Conservation (phyloP, 2,113 vertebrate species). For the Cacatua alba region DNA sequence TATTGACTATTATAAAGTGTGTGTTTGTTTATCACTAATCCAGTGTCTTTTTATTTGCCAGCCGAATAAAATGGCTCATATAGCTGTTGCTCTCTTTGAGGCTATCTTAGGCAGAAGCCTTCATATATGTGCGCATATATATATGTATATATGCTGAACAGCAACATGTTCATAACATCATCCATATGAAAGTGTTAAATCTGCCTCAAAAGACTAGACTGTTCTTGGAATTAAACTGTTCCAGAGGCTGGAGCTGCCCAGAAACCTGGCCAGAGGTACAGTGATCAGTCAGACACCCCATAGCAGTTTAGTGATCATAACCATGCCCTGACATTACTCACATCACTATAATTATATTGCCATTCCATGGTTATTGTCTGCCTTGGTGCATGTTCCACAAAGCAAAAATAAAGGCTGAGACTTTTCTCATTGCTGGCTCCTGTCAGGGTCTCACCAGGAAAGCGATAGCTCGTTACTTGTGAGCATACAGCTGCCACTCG, state of each 20-base stretch:
- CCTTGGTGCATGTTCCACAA: not conserved
- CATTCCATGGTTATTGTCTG: not conserved
- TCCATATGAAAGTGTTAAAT: not conserved
- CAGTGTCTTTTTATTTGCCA: conserved; percentile 1
- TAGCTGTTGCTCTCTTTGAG: not conserved
- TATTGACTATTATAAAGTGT: not conserved
- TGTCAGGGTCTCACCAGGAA: not conserved
- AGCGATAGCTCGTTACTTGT: fast-evolving
- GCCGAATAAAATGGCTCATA: not conserved
- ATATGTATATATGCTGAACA: not conserved
- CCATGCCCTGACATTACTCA: not conserved
- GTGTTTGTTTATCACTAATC: not conserved
- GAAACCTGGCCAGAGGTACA: not conserved
- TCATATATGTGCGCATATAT: not conserved
- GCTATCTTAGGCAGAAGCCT: not conserved
- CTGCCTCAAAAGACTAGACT: not conserved
- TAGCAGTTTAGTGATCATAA: not conserved
- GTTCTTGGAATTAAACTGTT: not conserved
- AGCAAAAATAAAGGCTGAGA: not conserved
- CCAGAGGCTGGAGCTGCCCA: not conserved
- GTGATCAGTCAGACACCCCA: not conserved
- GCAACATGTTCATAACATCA: not conserved
- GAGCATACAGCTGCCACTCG: not conserved
- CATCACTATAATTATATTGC: not conserved
- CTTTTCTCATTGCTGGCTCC: not conserved